phyloP scores from a whole-genome alignment of 2,888 invertebrate genomes.

The Fragum fragum region DNA sequence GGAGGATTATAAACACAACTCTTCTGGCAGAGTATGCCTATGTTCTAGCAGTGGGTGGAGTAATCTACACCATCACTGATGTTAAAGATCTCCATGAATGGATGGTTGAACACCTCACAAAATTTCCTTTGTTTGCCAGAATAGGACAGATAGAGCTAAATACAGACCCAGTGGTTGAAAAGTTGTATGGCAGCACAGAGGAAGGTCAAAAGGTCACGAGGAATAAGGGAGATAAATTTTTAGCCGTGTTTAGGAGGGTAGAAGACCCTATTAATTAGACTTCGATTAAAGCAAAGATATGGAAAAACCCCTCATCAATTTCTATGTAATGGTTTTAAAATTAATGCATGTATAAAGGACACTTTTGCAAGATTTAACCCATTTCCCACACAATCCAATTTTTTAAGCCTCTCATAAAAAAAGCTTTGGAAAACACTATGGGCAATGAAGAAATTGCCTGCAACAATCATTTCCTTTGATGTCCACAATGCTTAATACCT shows the following conservation, averaged over 20 bases:
- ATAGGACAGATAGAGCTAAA: slow-evolving; percentile 92
- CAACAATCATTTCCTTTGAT: neutral
- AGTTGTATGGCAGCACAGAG: slow-evolving; percentile 97
- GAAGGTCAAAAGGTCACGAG: slow-evolving; percentile 99
- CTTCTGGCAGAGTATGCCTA: slow-evolving; percentile 99
- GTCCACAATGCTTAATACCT: too few relatives aligned
- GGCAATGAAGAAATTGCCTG: neutral
- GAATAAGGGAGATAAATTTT: slow-evolving; percentile 96
- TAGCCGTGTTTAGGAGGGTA: slow-evolving; percentile 94
- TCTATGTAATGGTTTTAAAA: too few relatives aligned
- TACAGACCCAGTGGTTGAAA: slow-evolving; percentile 94
- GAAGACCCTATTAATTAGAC: slow-evolving; percentile 63
- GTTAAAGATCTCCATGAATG: slow-evolving; percentile 98
- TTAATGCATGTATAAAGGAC: too few relatives aligned
- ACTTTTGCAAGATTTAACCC: too few relatives aligned
- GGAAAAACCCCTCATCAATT: too few relatives aligned
- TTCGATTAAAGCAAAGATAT: too few relatives aligned
- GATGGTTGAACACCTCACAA: slow-evolving; percentile 97
- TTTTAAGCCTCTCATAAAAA: too few relatives aligned
- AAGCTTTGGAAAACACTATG: too few relatives aligned
- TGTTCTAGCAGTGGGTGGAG: slow-evolving; percentile 93
- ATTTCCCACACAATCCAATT: too few relatives aligned
- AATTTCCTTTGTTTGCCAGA: slow-evolving; percentile 95
- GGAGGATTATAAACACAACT: slow-evolving; percentile 98
- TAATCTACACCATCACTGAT: slow-evolving; percentile 99